Evolutionary conservation across 1,140 invertebrate species (phyloP), one percentile per base, ranked within the genome.

Genomic region (Drosophila jambulina): DNA sequence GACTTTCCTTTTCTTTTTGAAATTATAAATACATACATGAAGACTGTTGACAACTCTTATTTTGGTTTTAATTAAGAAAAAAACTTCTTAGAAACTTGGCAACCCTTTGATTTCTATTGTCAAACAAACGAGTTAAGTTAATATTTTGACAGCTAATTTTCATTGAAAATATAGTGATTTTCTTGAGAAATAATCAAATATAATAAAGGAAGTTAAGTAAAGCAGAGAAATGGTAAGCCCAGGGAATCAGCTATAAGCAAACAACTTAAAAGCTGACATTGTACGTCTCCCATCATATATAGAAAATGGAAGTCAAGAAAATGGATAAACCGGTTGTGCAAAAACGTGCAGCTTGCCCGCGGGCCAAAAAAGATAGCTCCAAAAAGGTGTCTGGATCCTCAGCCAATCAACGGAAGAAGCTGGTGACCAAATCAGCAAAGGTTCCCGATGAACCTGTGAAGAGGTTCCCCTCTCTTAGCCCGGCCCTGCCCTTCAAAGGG

Each of bases 201-300:
- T 17, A 23, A 2, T 3, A 21, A 1, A 17, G 15, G 17, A 36
- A 23, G 0, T 17, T 0, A 17, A 54, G 2, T 2, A 4, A 8
- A 2, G 7, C 2, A 13, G 9, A 54, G 8, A 23, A 54, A 54
- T 54, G 34, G 53, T 54, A 54, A 38, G 32, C 2, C 0, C 21
- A 2, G 4, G 2, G 21, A 36, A 23, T 6, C 19, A 0, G 2
- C 2, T 0, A 23, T 2, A 9, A 21, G 1, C 4, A 2, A 0
- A 1, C 0, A 9, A 38, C 0, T 23, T 21, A 4, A 23, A 23
- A 1, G 3, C 1, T 7, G 3, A 0, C 7, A 10, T 17, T 36
- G 17, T 10, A 1, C 0, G 4, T 10, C 17, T 17, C 2, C 1
- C n/a, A n/a, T n/a, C n/a, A n/a, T n/a, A n/a, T n/a, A n/a, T n/a